Conservation (phyloP, 2,888 invertebrate species). For the Caenorhabditis uteleia region DNA sequence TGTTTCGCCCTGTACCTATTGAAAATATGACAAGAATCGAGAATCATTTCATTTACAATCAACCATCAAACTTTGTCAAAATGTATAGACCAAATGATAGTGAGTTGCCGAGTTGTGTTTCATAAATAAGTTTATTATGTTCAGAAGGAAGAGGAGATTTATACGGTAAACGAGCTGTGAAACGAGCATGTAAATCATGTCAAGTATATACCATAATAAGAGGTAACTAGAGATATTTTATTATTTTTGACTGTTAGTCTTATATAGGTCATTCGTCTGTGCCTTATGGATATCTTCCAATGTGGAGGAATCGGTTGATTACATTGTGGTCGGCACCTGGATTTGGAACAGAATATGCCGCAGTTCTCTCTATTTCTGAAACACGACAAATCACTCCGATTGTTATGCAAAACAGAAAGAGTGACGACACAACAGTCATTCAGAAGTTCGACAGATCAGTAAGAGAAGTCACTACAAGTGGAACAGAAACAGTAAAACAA, state of each 20-base stretch:
- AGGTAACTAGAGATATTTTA: constrained; percentile 4
- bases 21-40: constrained; percentile 25
- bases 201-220: constrained; percentile 30
- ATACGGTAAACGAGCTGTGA: constrained; percentile 38
- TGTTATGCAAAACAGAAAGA: too few species aligned
- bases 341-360: constrained; percentile 14
- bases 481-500: too few species aligned
- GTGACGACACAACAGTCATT: too few species aligned
- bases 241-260: too few species aligned
- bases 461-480: too few species aligned
- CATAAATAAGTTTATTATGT: background rate
- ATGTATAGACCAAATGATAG: constrained; percentile 40
- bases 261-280: constrained; percentile 23
- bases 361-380: too few species aligned
- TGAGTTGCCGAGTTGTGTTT: background rate
- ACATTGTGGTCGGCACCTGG: constrained; percentile 45
- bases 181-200: constrained; percentile 29
- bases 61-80: constrained; percentile 31
- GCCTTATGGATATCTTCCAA: constrained; percentile 37
- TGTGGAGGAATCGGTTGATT: constrained; percentile 40
- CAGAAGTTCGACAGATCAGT: too few species aligned
- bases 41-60: constrained; percentile 40
- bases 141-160: constrained; percentile 32
- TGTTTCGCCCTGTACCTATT: constrained; percentile 25
- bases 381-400: too few species aligned